Base-by-base conservation (phyloP, 2,113 vertebrate species). In the Strigops habroptila region DNA sequence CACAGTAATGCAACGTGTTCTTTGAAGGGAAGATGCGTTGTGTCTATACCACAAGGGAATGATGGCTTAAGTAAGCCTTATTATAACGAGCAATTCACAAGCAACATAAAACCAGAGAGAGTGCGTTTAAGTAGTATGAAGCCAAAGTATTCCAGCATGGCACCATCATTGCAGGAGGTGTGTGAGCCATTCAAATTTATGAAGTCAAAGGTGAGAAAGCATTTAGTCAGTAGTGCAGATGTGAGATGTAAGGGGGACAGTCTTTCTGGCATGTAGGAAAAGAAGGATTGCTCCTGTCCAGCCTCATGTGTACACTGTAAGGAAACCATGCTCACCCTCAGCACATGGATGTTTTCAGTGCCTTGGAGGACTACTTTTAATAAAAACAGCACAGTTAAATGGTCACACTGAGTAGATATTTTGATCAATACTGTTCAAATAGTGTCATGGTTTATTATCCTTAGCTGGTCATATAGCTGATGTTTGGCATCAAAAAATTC, bases 261-360 rank as follows among this genome's bases (percentile, higher is more conserved):
- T 83, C 12, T 41, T 33, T 75, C 37, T 6, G 31, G 11, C 14
- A 23, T 1, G 3, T 5, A 53, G 30, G 62, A 89, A n/a, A 67
- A 44, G 15, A 39, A 92, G 18, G 5, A 27, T 33, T 55, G 18
- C 6, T 87, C 28, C 51, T 53, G 9, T 39, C 35, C 33, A 79
- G 9, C 6, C 10, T 37, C 5, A 25, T 8, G 9, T 35, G 31
- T 7, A 15, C 1, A 4, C 6, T n/a, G 10, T 13, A 46, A 78
- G 15, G 15, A 19, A 63, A 15, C 4, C 9, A 35, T 43, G 30
- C 3, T 14, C 0, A 0, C 13, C 12, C 5, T 63, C 60, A 79
- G 12, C 18, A 33, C 9, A 52, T 68, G 18, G 25, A 41, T 23
- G 9, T 49, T 70, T 86, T 71, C 37, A 48, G 43, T 55, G 19